These are phyloP conservation scores for Caenorhabditis japonica DNA, from an alignment of 2,888 invertebrate genomes.

Conservation along the genomic window DNA sequence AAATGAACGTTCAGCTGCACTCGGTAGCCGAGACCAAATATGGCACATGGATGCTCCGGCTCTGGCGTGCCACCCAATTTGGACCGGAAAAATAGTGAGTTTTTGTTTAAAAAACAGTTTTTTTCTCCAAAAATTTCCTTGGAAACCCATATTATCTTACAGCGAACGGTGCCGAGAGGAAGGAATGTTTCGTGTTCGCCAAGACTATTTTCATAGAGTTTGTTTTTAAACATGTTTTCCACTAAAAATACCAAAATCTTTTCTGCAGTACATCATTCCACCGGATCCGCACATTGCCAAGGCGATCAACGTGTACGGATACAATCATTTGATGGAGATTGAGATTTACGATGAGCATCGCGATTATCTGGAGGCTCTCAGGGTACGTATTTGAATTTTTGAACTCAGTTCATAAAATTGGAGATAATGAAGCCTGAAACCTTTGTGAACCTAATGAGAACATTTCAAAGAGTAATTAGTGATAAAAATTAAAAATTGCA, in stretches of 20 bases:
- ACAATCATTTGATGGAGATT: slow-evolving; percentile 10
- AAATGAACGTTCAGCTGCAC: slow-evolving; percentile 11
- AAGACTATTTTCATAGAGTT: slow-evolving; percentile 1
- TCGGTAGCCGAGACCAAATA: slow-evolving; percentile 5
- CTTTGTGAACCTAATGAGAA: no score
- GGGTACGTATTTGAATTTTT: slow-evolving; percentile 1
- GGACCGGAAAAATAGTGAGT: slow-evolving; percentile 7
- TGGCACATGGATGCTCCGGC: slow-evolving; percentile 1
- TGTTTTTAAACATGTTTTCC: no score
- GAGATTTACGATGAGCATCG: slow-evolving; percentile 22
- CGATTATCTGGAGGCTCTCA: background rate
- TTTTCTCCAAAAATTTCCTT: background rate
- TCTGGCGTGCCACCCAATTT: slow-evolving; percentile 12
- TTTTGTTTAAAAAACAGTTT: background rate
- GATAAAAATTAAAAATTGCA: no score
- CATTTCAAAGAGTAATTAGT: no score
- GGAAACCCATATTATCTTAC: no score
- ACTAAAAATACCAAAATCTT: no score
- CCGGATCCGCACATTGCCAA: slow-evolving; percentile 11
- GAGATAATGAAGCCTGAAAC: no score
- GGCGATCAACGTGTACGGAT: slow-evolving; percentile 5
- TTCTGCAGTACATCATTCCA: slow-evolving; percentile 13
- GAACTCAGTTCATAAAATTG: background rate
- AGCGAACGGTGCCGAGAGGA: background rate
- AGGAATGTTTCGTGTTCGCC: slow-evolving; percentile 5